phyloP scores from a whole-genome alignment of 1,140 invertebrate species.

The Eubasilissa regina region DNA sequence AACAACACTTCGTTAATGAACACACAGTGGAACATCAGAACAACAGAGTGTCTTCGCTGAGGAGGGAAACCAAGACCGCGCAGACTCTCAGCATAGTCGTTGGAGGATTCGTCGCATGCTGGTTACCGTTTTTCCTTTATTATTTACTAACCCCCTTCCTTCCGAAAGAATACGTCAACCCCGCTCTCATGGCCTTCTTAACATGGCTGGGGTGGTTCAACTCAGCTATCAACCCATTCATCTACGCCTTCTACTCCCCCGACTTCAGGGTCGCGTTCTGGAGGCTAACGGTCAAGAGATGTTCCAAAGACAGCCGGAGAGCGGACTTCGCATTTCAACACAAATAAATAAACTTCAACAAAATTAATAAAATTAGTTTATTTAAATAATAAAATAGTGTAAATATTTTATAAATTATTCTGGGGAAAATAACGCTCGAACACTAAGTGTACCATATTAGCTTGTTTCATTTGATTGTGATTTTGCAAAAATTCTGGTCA shows the following conservation, averaged over 20 bases:
- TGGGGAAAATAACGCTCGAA: slow-evolving; percentile 45
- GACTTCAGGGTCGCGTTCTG: slow-evolving; percentile 90
- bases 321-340: slow-evolving; percentile 54
- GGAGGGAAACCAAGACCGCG: slow-evolving; percentile 88
- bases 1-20: slow-evolving; percentile 55
- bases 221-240: slow-evolving; percentile 90
- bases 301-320: slow-evolving; percentile 63
- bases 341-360: slow-evolving; percentile 38
- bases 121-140: slow-evolving; percentile 91
- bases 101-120: slow-evolving; percentile 92
- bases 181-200: slow-evolving; percentile 82
- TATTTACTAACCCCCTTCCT: slow-evolving; percentile 87
- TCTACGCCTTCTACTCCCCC: slow-evolving; percentile 90
- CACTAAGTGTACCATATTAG: slow-evolving; percentile 28
- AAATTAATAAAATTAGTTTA: not conserved
- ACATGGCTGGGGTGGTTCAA: slow-evolving; percentile 96
- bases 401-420: not conserved
- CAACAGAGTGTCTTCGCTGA: slow-evolving; percentile 76
- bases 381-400: not conserved
- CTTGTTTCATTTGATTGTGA: not conserved
- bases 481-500: not conserved
- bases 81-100: slow-evolving; percentile 93
- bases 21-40: slow-evolving; percentile 69
- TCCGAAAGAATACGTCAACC: slow-evolving; percentile 72
- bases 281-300: slow-evolving; percentile 79